A percentile compares a stretch with the other conserved stretches of the same genome.
Conservation (phyloP, 1,140 invertebrate species). For the Papilio dardanus region DNA sequence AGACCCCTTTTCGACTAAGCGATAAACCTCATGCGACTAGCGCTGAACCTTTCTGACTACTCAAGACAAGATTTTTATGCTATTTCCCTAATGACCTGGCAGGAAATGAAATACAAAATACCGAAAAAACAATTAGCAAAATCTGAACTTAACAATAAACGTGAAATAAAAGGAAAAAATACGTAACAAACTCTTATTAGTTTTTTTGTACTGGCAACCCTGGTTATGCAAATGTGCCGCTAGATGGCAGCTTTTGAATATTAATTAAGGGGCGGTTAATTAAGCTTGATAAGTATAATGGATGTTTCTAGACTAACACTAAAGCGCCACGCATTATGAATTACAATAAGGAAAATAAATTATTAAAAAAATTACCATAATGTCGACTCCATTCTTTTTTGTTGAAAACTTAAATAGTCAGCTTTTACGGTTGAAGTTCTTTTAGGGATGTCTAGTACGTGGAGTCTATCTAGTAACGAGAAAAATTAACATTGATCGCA, state of each 20-base stretch:
- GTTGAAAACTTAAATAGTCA: background rate
- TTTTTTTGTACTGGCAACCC: background rate
- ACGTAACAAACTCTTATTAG: background rate
- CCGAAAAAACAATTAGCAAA: too few species aligned
- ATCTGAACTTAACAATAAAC: too few species aligned
- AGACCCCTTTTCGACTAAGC: background rate
- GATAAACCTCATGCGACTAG: background rate
- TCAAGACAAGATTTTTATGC: background rate
- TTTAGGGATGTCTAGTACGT: too few species aligned
- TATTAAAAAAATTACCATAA: background rate
- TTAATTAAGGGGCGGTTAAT: conserved; percentile 6
- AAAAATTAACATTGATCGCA: too few species aligned
- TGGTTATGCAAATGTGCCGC: background rate
- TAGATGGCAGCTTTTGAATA: conserved; percentile 13
- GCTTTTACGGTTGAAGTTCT: too few species aligned
- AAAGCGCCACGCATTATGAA: background rate
- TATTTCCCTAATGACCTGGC: too few species aligned
- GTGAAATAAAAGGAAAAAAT: background rate
- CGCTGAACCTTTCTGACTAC: background rate
- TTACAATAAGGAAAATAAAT: background rate
- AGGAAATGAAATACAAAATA: too few species aligned
- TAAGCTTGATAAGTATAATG: conserved; percentile 19
- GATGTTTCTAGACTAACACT: background rate
- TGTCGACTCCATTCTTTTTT: background rate
- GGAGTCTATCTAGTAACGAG: too few species aligned